phyloP scores from a whole-genome alignment of 2,797 vertebrate genomes.

The Xiphorhynchus erythropygius region DNA sequence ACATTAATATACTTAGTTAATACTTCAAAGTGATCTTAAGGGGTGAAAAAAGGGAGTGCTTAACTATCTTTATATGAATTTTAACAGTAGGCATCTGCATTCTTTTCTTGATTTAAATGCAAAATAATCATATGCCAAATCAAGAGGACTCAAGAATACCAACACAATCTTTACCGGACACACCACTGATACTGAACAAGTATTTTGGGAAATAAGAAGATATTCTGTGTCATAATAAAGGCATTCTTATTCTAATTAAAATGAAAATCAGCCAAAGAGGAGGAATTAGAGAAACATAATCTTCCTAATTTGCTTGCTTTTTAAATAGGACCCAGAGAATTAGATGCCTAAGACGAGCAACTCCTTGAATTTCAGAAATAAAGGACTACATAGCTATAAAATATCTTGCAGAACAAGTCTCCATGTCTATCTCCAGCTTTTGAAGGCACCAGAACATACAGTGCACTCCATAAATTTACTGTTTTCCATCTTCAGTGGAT shows the following conservation, averaged over 20 bases:
- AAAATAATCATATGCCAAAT: neutral
- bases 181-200: neutral
- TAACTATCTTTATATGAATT: neutral
- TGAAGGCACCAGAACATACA: neutral
- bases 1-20: neutral
- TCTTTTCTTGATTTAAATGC: neutral
- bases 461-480: neutral
- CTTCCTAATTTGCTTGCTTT: neutral
- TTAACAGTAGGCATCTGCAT: neutral
- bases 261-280: slow-evolving; percentile 12
- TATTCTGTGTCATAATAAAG: slow-evolving; percentile 37
- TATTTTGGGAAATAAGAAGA: slow-evolving; percentile 17
- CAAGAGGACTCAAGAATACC: slow-evolving; percentile 2
- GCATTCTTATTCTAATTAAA: slow-evolving; percentile 64
- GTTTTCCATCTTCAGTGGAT: neutral
- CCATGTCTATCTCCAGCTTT: neutral
- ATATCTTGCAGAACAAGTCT: neutral
- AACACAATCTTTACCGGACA: neutral
- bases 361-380: neutral
- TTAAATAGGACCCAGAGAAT: neutral
- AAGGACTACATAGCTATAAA: neutral
- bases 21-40: neutral
- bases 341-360: neutral
- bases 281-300: neutral
- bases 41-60: neutral